Base-by-base conservation (phyloP, 1,140 invertebrate species). In the Elysia chlorotica region DNA sequence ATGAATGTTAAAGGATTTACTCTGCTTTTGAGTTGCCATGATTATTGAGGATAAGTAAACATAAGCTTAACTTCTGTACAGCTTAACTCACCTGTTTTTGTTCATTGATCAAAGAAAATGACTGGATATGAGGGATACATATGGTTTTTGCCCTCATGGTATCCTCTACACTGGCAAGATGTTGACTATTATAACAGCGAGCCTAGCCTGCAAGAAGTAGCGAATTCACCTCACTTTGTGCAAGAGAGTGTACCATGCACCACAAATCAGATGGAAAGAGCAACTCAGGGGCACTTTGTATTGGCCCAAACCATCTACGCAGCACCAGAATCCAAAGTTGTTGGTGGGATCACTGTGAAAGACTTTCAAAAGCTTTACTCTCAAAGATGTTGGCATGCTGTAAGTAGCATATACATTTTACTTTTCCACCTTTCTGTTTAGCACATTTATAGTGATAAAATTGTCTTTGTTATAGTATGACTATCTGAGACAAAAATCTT, bases 61-160 rank as follows among this genome's bases (percentile, higher is more conserved):
- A n/a, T n/a, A n/a, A n/a, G n/a, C n/a, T n/a, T n/a, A n/a, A n/a
- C n/a, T n/a, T n/a, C n/a, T n/a, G n/a, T n/a, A n/a, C n/a, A n/a
- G n/a, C n/a, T n/a, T n/a, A n/a, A n/a, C n/a, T n/a, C n/a, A n/a
- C n/a, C n/a, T n/a, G n/a, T n/a, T n/a, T n/a, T n/a, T n/a, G n/a
- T n/a, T n/a, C n/a, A n/a, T n/a, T n/a, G n/a, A n/a, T n/a, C n/a
- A 48, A 74, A 88, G 87, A 78, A 79, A 79, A 92, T 92, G 91
- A 92, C 91, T 23, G 88, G 88, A 2, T 82, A 86, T 36, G 79
- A 93, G 66, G 92, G 93, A 10, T 95, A 93, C 82, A 90, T 94
- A 0, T 95, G 94, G 94, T 95, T 95, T 79, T 84, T 96, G 25
- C 94, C 94, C 0, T 85, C 89, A 0, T 94, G 93, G 93, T 90